A percentile compares a stretch with the other conserved stretches of the same genome.
phyloP scores from a whole-genome alignment of 2,113 vertebrate species.

The Camelus dromedarius region DNA sequence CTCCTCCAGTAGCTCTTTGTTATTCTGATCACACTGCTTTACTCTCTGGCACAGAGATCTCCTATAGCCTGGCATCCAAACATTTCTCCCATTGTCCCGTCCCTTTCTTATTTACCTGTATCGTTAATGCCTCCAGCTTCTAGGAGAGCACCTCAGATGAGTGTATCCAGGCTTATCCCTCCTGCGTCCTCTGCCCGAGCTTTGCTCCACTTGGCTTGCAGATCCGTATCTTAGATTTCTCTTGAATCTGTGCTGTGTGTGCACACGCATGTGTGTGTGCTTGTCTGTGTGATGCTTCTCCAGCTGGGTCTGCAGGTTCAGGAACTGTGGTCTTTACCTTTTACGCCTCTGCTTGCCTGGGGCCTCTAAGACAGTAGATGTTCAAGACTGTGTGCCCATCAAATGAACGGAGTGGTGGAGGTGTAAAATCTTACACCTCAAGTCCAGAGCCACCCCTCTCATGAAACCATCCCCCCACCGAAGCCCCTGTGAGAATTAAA shows the following conservation, averaged over 20 bases:
- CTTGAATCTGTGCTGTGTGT: neutral
- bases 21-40: neutral
- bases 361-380: neutral
- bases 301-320: neutral
- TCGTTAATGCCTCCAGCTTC: neutral
- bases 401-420: neutral
- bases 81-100: neutral
- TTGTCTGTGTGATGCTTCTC: neutral
- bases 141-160: neutral
- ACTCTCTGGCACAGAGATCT: neutral
- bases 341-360: neutral
- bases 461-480: neutral
- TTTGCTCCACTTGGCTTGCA: neutral
- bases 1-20: neutral
- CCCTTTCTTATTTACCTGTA: neutral
- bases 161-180: neutral
- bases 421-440: neutral
- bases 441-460: neutral
- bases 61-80: neutral
- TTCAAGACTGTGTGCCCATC: neutral
- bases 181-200: neutral
- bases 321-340: neutral
- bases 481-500: neutral
- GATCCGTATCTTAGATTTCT: neutral
- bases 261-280: neutral